Conservation (phyloP, 30 jellyfish, hydroid and myxozoan species). For the Pseudorhiza aurosa region DNA sequence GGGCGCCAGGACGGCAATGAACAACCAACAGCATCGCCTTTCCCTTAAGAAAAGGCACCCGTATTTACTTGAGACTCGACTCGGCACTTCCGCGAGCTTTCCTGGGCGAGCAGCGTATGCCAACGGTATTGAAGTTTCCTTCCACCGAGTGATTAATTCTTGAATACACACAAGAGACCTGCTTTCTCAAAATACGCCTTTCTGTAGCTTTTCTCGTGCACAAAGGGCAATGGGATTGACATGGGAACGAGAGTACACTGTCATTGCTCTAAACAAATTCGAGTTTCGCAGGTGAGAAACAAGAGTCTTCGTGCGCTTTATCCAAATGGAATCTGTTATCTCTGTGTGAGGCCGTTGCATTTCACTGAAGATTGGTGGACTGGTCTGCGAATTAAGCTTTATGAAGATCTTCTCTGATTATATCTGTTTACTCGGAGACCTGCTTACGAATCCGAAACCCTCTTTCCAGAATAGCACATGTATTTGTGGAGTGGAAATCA, state of each 20-base stretch:
- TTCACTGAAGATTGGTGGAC: background rate
- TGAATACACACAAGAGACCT: background rate
- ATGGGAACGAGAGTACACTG: conserved; percentile 12
- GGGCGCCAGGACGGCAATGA: too few relatives aligned
- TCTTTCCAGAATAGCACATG: too few relatives aligned
- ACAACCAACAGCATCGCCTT: too few relatives aligned
- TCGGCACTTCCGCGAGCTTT: too few relatives aligned
- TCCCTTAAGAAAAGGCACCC: too few relatives aligned
- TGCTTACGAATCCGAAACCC: background rate
- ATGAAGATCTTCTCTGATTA: background rate
- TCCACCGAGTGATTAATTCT: too few relatives aligned
- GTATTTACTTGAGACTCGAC: too few relatives aligned
- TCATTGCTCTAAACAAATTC: too few relatives aligned
- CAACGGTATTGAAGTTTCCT: too few relatives aligned
- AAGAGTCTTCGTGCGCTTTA: background rate
- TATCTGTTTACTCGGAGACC: background rate
- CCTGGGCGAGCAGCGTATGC: too few relatives aligned
- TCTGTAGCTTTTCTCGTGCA: background rate
- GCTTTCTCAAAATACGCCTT: background rate
- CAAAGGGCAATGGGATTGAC: conserved; percentile 7
- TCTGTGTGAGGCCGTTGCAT: conserved; percentile 1
- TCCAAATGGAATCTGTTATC: conserved; percentile 18
- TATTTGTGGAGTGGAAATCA: too few relatives aligned
- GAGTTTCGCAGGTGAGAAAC: conserved; percentile 25
- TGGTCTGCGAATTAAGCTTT: background rate